Conservation (phyloP, 1,140 invertebrate genomes). For the Penaeus indicus region DNA sequence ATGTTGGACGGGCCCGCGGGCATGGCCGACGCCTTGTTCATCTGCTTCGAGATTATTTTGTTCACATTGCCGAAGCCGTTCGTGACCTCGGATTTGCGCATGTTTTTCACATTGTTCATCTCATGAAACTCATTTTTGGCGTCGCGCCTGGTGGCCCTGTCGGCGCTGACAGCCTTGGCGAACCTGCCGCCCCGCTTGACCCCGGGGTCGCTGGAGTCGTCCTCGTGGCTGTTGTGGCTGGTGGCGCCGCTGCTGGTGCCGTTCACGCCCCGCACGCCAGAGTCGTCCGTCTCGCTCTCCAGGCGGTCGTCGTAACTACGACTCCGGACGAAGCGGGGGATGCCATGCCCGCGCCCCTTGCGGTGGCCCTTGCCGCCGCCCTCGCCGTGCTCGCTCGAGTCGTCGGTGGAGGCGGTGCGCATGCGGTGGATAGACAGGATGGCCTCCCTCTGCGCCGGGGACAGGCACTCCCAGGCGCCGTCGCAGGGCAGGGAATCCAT, state of each 20-base stretch:
- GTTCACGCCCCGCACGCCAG: slow-evolving; percentile 60
- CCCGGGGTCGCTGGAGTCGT: slow-evolving; percentile 60
- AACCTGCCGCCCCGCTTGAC: slow-evolving; percentile 52
- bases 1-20: slow-evolving; percentile 52
- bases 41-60: slow-evolving; percentile 65
- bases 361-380: slow-evolving; percentile 14
- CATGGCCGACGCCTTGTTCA: slow-evolving; percentile 28
- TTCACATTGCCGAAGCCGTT: slow-evolving; percentile 65
- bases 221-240: slow-evolving; percentile 63
- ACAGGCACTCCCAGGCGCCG: slow-evolving; percentile 65
- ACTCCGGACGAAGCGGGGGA: slow-evolving; percentile 38
- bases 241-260: slow-evolving; percentile 57
- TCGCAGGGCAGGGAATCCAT: slow-evolving; percentile 63
- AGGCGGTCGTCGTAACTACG: slow-evolving; percentile 65
- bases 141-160: slow-evolving; percentile 15
- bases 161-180: slow-evolving; percentile 45
- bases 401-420: slow-evolving; percentile 37
- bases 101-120: slow-evolving; percentile 20
- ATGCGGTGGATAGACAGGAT: slow-evolving; percentile 61
- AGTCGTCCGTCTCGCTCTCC: slow-evolving; percentile 66
- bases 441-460: slow-evolving; percentile 62
- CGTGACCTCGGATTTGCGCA: slow-evolving; percentile 46
- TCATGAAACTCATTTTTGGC: slow-evolving; percentile 35
- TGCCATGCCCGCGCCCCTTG: neutral
- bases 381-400: slow-evolving; percentile 52